Evolutionary conservation across 1,140 invertebrate genomes (phyloP), one percentile per base, ranked within the genome.

Genomic region (Pseudomyrmex flavicornis): DNA sequence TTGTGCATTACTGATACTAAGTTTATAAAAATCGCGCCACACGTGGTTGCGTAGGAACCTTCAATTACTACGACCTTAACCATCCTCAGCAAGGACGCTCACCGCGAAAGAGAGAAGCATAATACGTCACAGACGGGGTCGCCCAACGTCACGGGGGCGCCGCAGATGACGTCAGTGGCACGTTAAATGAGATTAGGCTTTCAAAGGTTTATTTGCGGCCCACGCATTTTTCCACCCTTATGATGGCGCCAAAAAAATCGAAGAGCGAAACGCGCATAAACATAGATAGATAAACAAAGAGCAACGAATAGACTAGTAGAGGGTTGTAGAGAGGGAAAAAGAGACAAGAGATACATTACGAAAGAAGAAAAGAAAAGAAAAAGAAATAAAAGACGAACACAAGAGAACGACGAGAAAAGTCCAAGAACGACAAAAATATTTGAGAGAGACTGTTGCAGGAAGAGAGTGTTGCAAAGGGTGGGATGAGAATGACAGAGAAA

Each of bases 111-210:
- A 46, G 58, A 77, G 48, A 54, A 20, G 22, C 58, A 58, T 44
- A 52, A 73, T 74, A 88, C 86, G 86, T 88, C 87, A 88, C 83
- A 2, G 56, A 77, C 87, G 68, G 44, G 4, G 62, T 52, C 22
- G 63, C 44, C 76, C 85, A 85, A 89, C 90, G 87, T 87, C 87
- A 82, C 59, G 75, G 63, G 75, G 70, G 84, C 80, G 74, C 75
- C 75, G 52, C 62, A 44, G 50, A 79, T 90, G 89, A 90, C 89
- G 89, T 90, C 89, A 88, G 84, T 84, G 66, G 83, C 65, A 80
- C 82, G 83, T 70, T 73, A 63, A 86, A 89, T 83, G 66, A 86
- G 82, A 90, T 90, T 88, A 90, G 88, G 82, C 82, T 85, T 61
- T 70, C 75, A 56, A 69, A 56, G 63, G 65, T 85, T 88, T 89